Evolutionary conservation across 1,140 invertebrate genomes (phyloP).

Genomic region (Zaprionus kolodkinae): DNA sequence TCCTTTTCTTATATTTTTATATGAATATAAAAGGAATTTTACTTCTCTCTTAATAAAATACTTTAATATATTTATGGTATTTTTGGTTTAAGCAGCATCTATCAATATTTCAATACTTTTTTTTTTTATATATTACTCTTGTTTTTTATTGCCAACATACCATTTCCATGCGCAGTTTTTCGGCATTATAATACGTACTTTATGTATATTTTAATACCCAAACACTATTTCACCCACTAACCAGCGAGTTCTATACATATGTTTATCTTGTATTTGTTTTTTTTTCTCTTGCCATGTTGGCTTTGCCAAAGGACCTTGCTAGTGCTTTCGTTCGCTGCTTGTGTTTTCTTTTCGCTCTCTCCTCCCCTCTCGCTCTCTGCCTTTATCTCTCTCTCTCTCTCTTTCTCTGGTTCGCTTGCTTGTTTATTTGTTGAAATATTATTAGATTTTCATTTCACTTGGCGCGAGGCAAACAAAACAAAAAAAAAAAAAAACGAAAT

Average conservation of each 20-base stretch:
- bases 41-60: background rate
- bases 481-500: slow-evolving; percentile 39
- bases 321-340: background rate
- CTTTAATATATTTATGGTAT: background rate
- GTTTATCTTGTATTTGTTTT: background rate
- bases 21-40: background rate
- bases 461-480: slow-evolving; percentile 31
- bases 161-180: background rate
- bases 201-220: background rate
- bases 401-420: slow-evolving; percentile 10
- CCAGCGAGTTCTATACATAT: background rate
- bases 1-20: background rate
- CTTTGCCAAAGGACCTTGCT: background rate
- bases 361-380: background rate
- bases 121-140: background rate
- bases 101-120: background rate
- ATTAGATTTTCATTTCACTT: slow-evolving; percentile 55
- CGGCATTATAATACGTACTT: background rate
- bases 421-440: slow-evolving; percentile 67
- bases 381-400: background rate
- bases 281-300: background rate
- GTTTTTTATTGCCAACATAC: background rate
- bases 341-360: background rate
- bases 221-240: background rate
- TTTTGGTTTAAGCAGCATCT: background rate